A percentile compares a stretch with the other conserved stretches of the same genome.
Evolutionary conservation across 1,140 invertebrate genomes (phyloP).

Genomic region (Laodelphax striatellus): DNA sequence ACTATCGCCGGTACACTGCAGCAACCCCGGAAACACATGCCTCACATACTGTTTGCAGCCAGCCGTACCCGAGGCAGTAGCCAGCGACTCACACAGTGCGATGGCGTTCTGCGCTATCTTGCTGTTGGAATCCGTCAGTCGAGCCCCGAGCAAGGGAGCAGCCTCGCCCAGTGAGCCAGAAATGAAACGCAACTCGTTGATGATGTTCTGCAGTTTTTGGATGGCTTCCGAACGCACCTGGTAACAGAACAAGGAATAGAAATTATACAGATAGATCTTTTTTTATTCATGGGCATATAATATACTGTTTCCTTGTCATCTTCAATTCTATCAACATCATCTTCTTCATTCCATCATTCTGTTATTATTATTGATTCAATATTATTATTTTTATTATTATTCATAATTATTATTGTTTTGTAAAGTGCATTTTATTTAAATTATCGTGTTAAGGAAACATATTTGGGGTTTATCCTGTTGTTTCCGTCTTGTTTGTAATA

Average conservation of each 20-base stretch:
- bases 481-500: too few relatives aligned
- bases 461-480: too few relatives aligned
- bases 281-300: too few relatives aligned
- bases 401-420: too few relatives aligned
- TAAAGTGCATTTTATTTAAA: too few relatives aligned
- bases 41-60: constrained; percentile 62
- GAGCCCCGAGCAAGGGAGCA: constrained; percentile 56
- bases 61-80: constrained; percentile 65
- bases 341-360: too few relatives aligned
- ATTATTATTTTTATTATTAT: too few relatives aligned
- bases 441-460: too few relatives aligned
- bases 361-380: too few relatives aligned
- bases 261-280: not conserved
- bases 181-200: constrained; percentile 66
- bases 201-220: constrained; percentile 61
- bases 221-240: constrained; percentile 70
- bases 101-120: constrained; percentile 76
- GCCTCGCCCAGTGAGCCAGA: constrained; percentile 73
- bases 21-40: constrained; percentile 69
- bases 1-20: constrained; percentile 56
- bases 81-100: constrained; percentile 66
- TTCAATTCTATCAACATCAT: too few relatives aligned
- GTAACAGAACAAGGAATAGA: constrained; percentile 2
- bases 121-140: constrained; percentile 80
- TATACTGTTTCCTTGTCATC: too few relatives aligned